Evolutionary conservation across 2,888 invertebrate species (phyloP).

Genomic region (Spodoptera picta): DNA sequence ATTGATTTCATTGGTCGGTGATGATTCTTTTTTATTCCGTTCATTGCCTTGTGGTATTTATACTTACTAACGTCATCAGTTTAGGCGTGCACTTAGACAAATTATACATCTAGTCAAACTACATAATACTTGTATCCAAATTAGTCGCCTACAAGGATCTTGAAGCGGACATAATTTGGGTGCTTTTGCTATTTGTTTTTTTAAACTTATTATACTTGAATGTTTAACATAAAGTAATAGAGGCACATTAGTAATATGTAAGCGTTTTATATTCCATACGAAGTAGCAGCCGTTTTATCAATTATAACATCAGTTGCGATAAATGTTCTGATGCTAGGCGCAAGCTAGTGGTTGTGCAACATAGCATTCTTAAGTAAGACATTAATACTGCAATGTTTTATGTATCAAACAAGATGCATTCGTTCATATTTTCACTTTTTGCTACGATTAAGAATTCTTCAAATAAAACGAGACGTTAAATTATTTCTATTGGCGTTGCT

Average conservation of each 20-base stretch:
- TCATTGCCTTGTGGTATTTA: constrained; percentile 65
- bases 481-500: constrained; percentile 20
- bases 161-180: not conserved
- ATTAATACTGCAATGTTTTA: constrained; percentile 56
- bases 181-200: constrained; percentile 5
- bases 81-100: constrained; percentile 44
- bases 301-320: constrained; percentile 27
- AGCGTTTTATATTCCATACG: too few relatives aligned
- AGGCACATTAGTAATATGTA: too few relatives aligned
- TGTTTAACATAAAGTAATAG: not conserved
- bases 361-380: constrained; percentile 53
- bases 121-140: constrained; percentile 22
- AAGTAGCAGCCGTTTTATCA: constrained; percentile 19
- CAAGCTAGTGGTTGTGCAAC: constrained; percentile 32
- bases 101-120: constrained; percentile 25
- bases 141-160: constrained; percentile 25
- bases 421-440: constrained; percentile 52
- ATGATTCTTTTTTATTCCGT: constrained; percentile 59
- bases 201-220: constrained; percentile 6
- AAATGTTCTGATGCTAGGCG: constrained; percentile 18
- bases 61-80: constrained; percentile 52
- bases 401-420: constrained; percentile 51
- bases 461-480: constrained; percentile 15
- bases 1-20: constrained; percentile 76
- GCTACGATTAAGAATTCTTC: constrained; percentile 51